Evolutionary conservation across 1,140 invertebrate genomes (phyloP).

Genomic region (Drosophila mojavensis): DNA sequence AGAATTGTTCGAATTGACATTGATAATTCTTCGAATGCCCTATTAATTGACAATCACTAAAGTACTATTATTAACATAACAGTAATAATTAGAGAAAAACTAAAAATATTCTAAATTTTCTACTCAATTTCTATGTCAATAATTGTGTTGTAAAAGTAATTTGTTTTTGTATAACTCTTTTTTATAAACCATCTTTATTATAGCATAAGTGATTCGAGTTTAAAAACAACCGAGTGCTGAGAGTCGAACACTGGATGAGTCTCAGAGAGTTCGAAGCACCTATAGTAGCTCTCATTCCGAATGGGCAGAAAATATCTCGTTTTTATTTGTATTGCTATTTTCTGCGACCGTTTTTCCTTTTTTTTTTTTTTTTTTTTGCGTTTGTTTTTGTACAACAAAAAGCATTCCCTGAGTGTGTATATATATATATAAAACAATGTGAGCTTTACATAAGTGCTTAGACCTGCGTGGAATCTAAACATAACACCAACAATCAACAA

Average conservation of each 20-base stretch:
- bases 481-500: constrained; percentile 68
- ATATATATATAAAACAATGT: constrained; percentile 1
- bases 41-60: constrained; percentile 4
- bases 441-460: constrained; percentile 23
- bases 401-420: constrained; percentile 31
- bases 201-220: constrained; percentile 82
- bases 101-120: constrained; percentile 3
- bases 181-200: constrained; percentile 72
- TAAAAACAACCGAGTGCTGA: constrained; percentile 80
- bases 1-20: constrained; percentile 1
- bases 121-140: constrained; percentile 13
- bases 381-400: constrained; percentile 7
- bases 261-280: constrained; percentile 53
- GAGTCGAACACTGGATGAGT: constrained; percentile 66
- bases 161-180: constrained; percentile 72
- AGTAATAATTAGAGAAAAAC: constrained; percentile 9
- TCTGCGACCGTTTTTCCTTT: neutral
- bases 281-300: constrained; percentile 17
- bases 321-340: constrained; percentile 33
- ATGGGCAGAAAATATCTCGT: constrained; percentile 18
- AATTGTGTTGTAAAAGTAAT: constrained; percentile 66
- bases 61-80: constrained; percentile 10
- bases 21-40: constrained; percentile 8
- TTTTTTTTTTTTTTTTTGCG: neutral
- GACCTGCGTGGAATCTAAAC: constrained; percentile 57